Evolutionary conservation across 1,140 invertebrate genomes (phyloP).

Genomic region (Hyles euphorbiae): DNA sequence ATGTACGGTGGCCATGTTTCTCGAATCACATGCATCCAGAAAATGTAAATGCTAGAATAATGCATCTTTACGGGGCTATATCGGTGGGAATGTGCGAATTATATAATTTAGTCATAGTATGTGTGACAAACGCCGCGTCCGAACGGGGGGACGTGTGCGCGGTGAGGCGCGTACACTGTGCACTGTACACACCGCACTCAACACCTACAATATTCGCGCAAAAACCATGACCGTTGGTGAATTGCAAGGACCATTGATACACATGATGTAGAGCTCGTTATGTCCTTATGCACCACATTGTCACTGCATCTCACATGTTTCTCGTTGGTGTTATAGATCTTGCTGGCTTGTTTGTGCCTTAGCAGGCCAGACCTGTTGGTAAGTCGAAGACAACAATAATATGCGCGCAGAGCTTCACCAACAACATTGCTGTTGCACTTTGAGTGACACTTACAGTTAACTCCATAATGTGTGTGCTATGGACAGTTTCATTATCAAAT

Average conservation of each 20-base stretch:
- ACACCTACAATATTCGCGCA: slow-evolving; percentile 59
- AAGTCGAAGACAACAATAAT: slow-evolving; percentile 71
- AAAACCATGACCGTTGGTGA: slow-evolving; percentile 64
- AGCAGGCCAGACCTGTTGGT: slow-evolving; percentile 82
- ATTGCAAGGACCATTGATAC: slow-evolving; percentile 72
- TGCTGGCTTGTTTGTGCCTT: slow-evolving; percentile 83
- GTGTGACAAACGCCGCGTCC: slow-evolving; percentile 38
- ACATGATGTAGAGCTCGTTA: slow-evolving; percentile 45
- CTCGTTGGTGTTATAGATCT: slow-evolving; percentile 78
- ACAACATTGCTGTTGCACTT: slow-evolving; percentile 63
- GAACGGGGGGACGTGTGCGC: slow-evolving; percentile 37
- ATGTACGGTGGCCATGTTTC: slow-evolving; percentile 70
- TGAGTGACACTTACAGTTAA: slow-evolving; percentile 63
- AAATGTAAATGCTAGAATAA: slow-evolving; percentile 50
- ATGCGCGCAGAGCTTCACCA: slow-evolving; percentile 61
- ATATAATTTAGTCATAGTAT: slow-evolving; percentile 58
- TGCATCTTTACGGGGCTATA: slow-evolving; percentile 53
- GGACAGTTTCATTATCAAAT: slow-evolving; percentile 46
- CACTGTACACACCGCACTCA: too few species aligned
- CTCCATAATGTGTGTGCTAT: slow-evolving; percentile 68
- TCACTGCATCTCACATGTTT: slow-evolving; percentile 61
- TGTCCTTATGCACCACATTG: slow-evolving; percentile 60
- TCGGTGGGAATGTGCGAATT: slow-evolving; percentile 50
- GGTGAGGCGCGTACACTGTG: too few species aligned
- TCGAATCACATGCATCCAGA: slow-evolving; percentile 69